Percentiles rank a stretch among this genome's conserved stretches.
Conservation (phyloP, 2,113 vertebrate species). For the Prionailurus viverrinus region DNA sequence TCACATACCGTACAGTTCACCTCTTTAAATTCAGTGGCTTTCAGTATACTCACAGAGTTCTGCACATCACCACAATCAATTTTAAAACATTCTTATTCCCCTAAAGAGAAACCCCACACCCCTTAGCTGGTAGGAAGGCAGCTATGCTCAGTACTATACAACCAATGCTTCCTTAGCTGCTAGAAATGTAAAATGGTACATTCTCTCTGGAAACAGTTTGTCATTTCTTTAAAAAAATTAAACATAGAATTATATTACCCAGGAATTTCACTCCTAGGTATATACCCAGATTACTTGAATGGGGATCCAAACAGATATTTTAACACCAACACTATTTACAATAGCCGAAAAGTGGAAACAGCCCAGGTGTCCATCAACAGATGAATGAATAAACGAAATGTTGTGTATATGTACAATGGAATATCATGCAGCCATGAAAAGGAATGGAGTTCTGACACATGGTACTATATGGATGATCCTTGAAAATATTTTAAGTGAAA, state of each 20-base stretch:
- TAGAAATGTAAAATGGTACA: not conserved
- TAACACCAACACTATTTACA: not conserved
- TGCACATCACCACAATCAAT: not conserved
- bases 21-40: not conserved
- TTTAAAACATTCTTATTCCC: not conserved
- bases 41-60: not conserved
- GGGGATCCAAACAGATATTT: not conserved
- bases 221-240: not conserved
- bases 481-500: not conserved
- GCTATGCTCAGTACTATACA: conserved; percentile 89
- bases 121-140: conserved; percentile 83
- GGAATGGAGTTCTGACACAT: not conserved
- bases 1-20: not conserved
- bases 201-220: not conserved
- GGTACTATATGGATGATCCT: not conserved
- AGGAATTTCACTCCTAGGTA: not conserved
- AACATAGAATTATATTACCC: not conserved
- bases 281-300: not conserved
- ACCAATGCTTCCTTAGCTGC: conserved; percentile 60
- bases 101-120: not conserved
- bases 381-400: not conserved
- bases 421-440: not conserved
- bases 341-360: not conserved
- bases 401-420: not conserved
- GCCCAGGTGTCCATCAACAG: not conserved